A percentile compares a stretch with the other conserved stretches of the same genome.
Conservation (phyloP, 2,888 invertebrate genomes). For the Megaustenia siamemsis region DNA sequence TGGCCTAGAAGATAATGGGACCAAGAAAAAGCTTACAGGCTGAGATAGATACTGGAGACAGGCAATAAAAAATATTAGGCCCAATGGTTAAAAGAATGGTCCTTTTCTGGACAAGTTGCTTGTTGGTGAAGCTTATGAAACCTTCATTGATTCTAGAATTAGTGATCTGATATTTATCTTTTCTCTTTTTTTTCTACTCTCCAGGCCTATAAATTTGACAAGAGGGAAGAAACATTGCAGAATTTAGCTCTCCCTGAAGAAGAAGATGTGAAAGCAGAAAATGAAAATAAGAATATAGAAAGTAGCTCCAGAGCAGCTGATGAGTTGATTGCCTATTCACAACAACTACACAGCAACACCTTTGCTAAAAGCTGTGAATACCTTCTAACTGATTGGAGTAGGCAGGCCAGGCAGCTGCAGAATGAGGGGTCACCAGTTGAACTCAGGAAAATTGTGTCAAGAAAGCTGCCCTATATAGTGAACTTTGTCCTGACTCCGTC, state of each 20-base stretch:
- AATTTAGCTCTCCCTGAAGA: neutral
- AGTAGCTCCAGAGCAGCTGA: too few species aligned
- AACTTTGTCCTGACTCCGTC: constrained; percentile 20
- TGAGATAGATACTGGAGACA: neutral
- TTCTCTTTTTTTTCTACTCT: neutral
- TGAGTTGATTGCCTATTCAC: neutral
- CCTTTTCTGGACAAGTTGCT: too few species aligned
- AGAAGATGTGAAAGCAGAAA: neutral
- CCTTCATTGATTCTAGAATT: neutral
- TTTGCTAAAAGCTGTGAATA: neutral
- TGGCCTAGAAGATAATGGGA: too few species aligned
- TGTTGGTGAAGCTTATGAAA: neutral
- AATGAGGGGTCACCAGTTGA: neutral
- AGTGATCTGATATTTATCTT: neutral
- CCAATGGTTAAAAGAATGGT: too few species aligned
- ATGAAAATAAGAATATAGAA: neutral
- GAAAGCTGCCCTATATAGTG: neutral
- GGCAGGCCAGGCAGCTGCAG: constrained; percentile 9
- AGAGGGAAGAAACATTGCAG: too few species aligned
- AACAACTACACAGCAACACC: neutral
- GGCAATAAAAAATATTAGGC: neutral
- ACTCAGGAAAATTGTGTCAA: neutral
- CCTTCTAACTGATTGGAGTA: constrained; percentile 7
- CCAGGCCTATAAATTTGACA: neutral
- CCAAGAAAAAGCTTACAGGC: neutral